Evolutionary conservation across 1,140 invertebrate species (phyloP).

Genomic region (Drosophila setifemur): DNA sequence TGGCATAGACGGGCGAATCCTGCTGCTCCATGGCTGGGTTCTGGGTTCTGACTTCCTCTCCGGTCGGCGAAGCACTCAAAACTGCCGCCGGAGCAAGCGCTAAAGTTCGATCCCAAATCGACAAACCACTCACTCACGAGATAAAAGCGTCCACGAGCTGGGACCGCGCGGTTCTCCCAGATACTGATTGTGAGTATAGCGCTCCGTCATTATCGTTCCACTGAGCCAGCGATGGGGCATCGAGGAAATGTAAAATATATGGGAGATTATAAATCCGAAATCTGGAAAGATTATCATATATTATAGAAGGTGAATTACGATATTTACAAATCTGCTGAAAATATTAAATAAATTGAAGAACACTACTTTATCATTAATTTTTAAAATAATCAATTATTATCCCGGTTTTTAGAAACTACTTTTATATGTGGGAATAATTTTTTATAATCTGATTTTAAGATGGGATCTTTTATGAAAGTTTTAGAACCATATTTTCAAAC

Average conservation of each 20-base stretch:
- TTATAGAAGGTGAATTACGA: no score
- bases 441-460: no score
- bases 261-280: no score
- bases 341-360: not conserved
- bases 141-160: not conserved
- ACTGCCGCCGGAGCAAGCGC: conserved; percentile 13
- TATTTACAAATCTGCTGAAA: no score
- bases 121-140: not conserved
- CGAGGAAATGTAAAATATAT: no score
- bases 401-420: no score
- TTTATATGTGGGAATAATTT: no score
- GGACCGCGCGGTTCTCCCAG: not conserved
- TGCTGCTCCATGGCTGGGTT: conserved; percentile 23
- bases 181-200: conserved; percentile 4
- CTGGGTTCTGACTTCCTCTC: conserved; percentile 2
- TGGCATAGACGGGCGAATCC: conserved; percentile 51
- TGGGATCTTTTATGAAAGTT: no score
- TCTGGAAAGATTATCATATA: no score
- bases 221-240: not conserved
- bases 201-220: conserved; percentile 1
- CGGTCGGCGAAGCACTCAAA: conserved; percentile 9
- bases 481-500: no score
- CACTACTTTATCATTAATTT: no score
- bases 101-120: not conserved
- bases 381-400: no score